phyloP scores from a whole-genome alignment of 2,113 vertebrate species.

The Propithecus coquereli region DNA sequence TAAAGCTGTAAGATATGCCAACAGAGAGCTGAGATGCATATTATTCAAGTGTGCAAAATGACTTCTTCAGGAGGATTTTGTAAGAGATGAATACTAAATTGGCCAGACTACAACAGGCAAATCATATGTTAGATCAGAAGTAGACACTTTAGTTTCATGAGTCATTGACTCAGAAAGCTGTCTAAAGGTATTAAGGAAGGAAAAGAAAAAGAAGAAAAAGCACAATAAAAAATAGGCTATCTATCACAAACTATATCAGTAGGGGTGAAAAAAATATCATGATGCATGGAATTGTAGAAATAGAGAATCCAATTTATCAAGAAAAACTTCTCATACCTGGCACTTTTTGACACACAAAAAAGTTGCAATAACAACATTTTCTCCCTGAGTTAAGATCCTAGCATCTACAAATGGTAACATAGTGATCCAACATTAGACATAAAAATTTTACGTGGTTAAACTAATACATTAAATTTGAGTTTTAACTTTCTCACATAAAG shows the following conservation, averaged over 20 bases:
- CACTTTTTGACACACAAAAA: constrained; percentile 44
- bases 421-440: background rate
- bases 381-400: constrained; percentile 22
- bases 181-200: constrained; percentile 59
- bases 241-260: constrained; percentile 51
- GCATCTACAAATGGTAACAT: background rate
- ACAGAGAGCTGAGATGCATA: background rate
- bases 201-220: constrained; percentile 45
- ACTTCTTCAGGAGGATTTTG: constrained; percentile 48
- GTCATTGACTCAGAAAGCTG: constrained; percentile 69
- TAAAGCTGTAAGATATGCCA: background rate
- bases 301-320: constrained; percentile 48
- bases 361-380: constrained; percentile 39
- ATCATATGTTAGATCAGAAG: constrained; percentile 41
- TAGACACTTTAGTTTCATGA: constrained; percentile 72
- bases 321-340: background rate
- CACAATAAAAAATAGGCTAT: constrained; percentile 61
- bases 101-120: constrained; percentile 40
- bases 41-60: constrained; percentile 49
- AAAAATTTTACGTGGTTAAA: background rate
- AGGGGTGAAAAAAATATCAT: constrained; percentile 13
- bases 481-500: background rate
- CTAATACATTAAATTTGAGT: background rate
- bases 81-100: constrained; percentile 58
- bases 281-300: background rate